A percentile compares a stretch with the other conserved stretches of the same genome.
These are phyloP conservation scores for Punctoribates punctum DNA, from an alignment of 2,888 invertebrate genomes.

Conservation along the genomic window DNA sequence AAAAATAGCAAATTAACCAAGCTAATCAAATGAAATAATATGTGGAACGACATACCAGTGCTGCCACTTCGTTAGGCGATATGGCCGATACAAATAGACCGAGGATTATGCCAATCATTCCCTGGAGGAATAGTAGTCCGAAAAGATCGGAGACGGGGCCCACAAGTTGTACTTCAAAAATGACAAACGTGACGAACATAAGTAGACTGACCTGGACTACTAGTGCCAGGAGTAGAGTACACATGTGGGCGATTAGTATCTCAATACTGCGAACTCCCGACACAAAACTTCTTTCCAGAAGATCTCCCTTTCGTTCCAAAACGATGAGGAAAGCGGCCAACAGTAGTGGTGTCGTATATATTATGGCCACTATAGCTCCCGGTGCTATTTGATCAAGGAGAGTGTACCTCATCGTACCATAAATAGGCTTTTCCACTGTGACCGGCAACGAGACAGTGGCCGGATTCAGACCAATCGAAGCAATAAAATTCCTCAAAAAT, in stretches of 20 bases:
- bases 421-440: not conserved
- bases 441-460: conserved; percentile 34
- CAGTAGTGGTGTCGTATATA: conserved; percentile 35
- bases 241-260: conserved; percentile 32
- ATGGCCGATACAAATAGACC: conserved; percentile 37
- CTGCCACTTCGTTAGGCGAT: conserved; percentile 32
- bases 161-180: conserved; percentile 25
- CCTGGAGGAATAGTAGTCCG: conserved; percentile 24
- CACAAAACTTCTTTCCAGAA: conserved; percentile 39
- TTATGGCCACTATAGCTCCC: conserved; percentile 40
- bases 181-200: conserved; percentile 25
- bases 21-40: not conserved
- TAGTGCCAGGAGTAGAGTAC: conserved; percentile 16
- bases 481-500: not conserved
- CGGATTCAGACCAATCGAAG: conserved; percentile 30
- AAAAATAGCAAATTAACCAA: not conserved
- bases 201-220: conserved; percentile 28
- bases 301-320: conserved; percentile 28
- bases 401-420: conserved; percentile 2
- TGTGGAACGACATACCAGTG: conserved; percentile 41
- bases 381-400: conserved; percentile 11
- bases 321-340: conserved; percentile 34
- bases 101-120: conserved; percentile 23
- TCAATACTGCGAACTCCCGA: conserved; percentile 11
- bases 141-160: conserved; percentile 26